phyloP scores from a whole-genome alignment of 2,888 invertebrate genomes.

The Pseudanteris insignis region DNA sequence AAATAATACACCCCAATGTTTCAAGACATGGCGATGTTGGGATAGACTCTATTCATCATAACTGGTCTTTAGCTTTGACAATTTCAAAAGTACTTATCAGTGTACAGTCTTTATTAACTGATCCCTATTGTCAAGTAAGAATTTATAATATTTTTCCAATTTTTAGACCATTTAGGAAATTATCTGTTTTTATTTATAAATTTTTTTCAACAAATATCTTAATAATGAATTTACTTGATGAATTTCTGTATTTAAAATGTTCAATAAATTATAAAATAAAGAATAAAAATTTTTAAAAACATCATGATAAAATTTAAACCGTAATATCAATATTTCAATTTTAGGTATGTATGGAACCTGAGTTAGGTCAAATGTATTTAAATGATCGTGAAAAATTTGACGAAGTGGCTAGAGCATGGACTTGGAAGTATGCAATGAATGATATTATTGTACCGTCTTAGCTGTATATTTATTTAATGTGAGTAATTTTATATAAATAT shows the following conservation, averaged over 20 bases:
- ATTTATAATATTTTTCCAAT: not conserved
- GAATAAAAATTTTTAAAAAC: too few species aligned
- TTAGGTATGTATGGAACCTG: conserved; percentile 90
- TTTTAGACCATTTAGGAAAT: not conserved
- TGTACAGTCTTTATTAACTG: conserved; percentile 87
- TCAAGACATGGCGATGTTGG: conserved; percentile 95
- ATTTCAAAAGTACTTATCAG: conserved; percentile 89
- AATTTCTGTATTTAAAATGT: not conserved
- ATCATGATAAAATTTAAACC: too few species aligned
- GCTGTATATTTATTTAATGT: too few species aligned
- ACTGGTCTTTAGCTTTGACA: conserved; percentile 94
- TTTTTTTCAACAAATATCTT: not conserved
- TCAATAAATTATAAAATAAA: too few species aligned
- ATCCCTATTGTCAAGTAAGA: conserved; percentile 84
- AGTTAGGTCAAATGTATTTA: conserved; percentile 81
- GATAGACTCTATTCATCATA: conserved; percentile 93
- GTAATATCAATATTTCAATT: conserved; percentile 27
- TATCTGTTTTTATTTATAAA: not conserved
- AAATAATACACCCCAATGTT: conserved; percentile 93
- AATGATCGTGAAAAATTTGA: conserved; percentile 79
- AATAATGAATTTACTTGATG: not conserved
- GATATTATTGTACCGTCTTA: too few species aligned
- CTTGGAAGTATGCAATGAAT: conserved; percentile 90
- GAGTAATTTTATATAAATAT: too few species aligned
- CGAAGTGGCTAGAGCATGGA: conserved; percentile 84